phyloP scores from a whole-genome alignment of 2,113 vertebrate genomes.

The Serilophus lunatus region DNA sequence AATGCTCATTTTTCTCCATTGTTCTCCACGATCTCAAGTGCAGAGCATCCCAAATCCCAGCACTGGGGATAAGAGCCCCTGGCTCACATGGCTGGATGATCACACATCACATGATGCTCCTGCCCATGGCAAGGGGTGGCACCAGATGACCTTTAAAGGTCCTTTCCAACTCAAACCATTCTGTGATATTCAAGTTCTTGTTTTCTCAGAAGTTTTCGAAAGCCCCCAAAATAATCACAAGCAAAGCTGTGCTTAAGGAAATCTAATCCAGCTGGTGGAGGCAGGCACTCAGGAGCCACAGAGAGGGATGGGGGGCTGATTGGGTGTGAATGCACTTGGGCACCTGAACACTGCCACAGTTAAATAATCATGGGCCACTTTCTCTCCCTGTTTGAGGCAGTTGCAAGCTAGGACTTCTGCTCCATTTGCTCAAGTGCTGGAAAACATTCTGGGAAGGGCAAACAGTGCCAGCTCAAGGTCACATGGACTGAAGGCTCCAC shows the following conservation, averaged over 20 bases:
- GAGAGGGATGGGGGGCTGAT: neutral
- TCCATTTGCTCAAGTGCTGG: neutral
- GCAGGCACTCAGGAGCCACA: neutral
- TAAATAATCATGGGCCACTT: neutral
- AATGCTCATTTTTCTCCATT: neutral
- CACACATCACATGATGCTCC: neutral
- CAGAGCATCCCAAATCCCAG: neutral
- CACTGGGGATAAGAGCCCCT: neutral
- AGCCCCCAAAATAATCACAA: neutral
- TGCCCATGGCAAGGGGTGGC: neutral
- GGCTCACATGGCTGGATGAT: neutral
- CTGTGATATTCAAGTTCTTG: neutral
- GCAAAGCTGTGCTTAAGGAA: neutral
- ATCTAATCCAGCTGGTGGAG: neutral
- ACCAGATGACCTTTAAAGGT: neutral
- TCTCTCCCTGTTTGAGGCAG: neutral
- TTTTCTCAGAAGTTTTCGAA: neutral
- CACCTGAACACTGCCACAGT: neutral
- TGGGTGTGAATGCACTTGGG: neutral
- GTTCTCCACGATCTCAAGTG: neutral
- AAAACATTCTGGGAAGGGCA: neutral
- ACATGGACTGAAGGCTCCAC: neutral
- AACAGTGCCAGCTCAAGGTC: conserved; percentile 3
- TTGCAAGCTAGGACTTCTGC: neutral
- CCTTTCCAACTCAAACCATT: neutral